phyloP scores from a whole-genome alignment of 2,113 vertebrate species.

The Neogobius melanostomus region DNA sequence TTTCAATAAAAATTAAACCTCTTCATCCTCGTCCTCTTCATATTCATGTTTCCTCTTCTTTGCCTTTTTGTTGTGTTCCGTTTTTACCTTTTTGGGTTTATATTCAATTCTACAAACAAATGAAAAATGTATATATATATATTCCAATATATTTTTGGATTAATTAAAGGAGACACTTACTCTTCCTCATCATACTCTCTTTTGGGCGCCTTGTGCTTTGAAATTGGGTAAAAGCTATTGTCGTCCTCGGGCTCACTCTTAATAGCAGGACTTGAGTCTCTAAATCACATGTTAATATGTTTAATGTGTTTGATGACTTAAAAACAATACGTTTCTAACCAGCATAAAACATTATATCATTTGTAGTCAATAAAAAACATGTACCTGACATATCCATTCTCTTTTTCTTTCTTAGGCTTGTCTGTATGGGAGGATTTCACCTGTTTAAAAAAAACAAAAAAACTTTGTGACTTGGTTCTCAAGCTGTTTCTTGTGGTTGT shows the following conservation, averaged over 20 bases:
- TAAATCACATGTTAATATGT: slow-evolving; percentile 14
- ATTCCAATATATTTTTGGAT: not conserved
- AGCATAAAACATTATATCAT: not conserved
- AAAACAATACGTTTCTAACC: not conserved
- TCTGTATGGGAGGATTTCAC: slow-evolving; percentile 80
- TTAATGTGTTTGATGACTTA: not conserved
- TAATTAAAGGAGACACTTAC: slow-evolving; percentile 71
- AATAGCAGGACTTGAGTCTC: slow-evolving; percentile 80
- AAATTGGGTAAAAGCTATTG: slow-evolving; percentile 81
- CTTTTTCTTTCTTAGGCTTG: slow-evolving; percentile 90
- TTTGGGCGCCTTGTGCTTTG: slow-evolving; percentile 85
- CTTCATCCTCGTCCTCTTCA: slow-evolving; percentile 71
- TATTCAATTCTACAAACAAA: slow-evolving; percentile 80
- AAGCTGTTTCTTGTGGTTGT: not conserved
- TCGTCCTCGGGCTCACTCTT: slow-evolving; percentile 89
- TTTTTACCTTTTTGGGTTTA: slow-evolving; percentile 94
- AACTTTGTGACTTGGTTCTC: not conserved
- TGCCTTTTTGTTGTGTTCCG: slow-evolving; percentile 88
- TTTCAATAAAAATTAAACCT: slow-evolving; percentile 46
- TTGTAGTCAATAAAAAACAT: not conserved
- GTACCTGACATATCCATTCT: slow-evolving; percentile 94
- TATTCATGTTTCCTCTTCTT: slow-evolving; percentile 92
- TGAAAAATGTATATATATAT: not conserved
- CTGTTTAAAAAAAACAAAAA: slow-evolving; percentile 62
- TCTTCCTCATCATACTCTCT: slow-evolving; percentile 87